These are phyloP conservation scores for Agrochola lychnidis DNA, from an alignment of 2,888 invertebrate species.

Conservation along the genomic window DNA sequence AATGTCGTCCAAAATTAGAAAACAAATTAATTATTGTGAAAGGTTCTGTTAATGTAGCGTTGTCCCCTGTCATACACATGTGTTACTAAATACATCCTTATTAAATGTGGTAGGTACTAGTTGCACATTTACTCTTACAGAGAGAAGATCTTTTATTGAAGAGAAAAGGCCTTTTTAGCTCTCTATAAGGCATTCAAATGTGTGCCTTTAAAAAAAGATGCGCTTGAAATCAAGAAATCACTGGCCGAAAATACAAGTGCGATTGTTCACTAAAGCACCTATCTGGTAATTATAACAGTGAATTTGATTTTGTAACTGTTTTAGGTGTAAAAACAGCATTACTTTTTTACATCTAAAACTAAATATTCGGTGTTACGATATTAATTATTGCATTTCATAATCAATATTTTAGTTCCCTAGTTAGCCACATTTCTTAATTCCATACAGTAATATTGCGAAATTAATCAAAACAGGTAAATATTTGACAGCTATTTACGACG, in stretches of 20 bases:
- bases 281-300: too few relatives aligned
- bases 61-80: slow-evolving; percentile 17
- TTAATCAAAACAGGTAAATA: too few relatives aligned
- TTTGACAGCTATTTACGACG: too few relatives aligned
- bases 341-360: too few relatives aligned
- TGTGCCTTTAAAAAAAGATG: background rate
- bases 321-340: too few relatives aligned
- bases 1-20: background rate
- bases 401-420: too few relatives aligned
- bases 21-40: slow-evolving; percentile 23
- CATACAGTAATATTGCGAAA: too few relatives aligned
- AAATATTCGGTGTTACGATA: too few relatives aligned
- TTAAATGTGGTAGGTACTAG: background rate
- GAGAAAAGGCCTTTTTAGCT: background rate
- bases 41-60: slow-evolving; percentile 31
- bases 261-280: background rate
- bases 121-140: background rate
- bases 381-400: too few relatives aligned
- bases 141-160: background rate
- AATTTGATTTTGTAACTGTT: too few relatives aligned
- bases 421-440: too few relatives aligned
- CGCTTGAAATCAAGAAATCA: background rate
- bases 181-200: background rate
- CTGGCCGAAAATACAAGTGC: background rate
- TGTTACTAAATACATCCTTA: slow-evolving; percentile 17